Conservation (phyloP, 2,113 vertebrate species). For the Trachemys scripta region DNA sequence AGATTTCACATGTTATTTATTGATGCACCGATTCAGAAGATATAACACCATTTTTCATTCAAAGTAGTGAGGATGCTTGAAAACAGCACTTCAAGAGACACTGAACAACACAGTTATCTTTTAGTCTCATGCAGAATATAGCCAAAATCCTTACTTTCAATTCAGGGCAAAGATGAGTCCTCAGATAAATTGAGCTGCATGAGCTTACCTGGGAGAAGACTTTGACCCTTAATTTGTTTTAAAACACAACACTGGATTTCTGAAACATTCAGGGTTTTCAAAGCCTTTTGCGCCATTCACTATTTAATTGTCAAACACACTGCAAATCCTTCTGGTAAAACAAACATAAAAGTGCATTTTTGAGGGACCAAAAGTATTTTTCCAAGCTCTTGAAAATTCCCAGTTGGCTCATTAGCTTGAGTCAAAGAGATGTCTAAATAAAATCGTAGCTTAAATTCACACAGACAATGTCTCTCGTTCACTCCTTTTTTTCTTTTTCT, state of each 20-base stretch:
- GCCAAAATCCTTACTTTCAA: too few species aligned
- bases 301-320: neutral
- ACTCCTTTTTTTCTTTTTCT: too few species aligned
- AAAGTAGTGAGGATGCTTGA: neutral
- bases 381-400: neutral
- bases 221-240: too few species aligned
- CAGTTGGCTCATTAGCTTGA: neutral
- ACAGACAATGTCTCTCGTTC: neutral
- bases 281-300: neutral
- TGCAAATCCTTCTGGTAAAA: neutral
- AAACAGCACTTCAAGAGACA: neutral
- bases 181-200: neutral
- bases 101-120: too few species aligned
- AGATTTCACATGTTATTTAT: neutral
- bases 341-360: neutral
- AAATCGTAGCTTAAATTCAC: neutral
- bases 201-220: neutral
- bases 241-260: neutral
- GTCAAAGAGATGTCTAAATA: neutral
- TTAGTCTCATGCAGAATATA: too few species aligned
- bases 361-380: neutral
- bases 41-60: neutral
- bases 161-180: neutral
- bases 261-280: neutral
- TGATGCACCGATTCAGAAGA: neutral